Percentiles rank a stretch among this genome's conserved stretches.
phyloP scores from a whole-genome alignment of 2,113 vertebrate species.

The Gasterosteus nipponicus region DNA sequence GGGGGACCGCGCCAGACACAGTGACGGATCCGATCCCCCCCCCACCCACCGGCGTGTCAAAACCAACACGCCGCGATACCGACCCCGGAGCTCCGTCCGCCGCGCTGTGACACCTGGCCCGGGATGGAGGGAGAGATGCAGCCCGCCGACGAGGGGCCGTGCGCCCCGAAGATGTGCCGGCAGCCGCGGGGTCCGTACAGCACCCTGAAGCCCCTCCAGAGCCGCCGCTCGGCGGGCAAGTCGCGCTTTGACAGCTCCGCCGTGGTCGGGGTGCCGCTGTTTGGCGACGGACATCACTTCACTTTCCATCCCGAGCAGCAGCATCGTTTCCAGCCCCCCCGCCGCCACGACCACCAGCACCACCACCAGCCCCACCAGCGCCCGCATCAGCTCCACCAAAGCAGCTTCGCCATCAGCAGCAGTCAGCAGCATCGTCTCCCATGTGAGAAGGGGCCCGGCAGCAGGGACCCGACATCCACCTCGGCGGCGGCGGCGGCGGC shows the following conservation, averaged over 20 bases:
- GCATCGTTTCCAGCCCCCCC: constrained; percentile 77
- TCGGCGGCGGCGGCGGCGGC: constrained; percentile 71
- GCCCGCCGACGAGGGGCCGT: constrained; percentile 89
- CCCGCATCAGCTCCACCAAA: constrained; percentile 67
- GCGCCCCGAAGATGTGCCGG: constrained; percentile 88
- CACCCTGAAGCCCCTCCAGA: constrained; percentile 89
- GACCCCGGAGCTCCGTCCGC: constrained; percentile 53
- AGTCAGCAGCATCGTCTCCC: constrained; percentile 83
- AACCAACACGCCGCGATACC: constrained; percentile 60
- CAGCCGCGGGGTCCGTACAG: constrained; percentile 89
- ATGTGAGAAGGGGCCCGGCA: constrained; percentile 84
- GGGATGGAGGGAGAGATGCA: constrained; percentile 90
- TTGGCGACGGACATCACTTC: constrained; percentile 81
- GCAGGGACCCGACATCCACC: constrained; percentile 83
- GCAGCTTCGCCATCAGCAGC: constrained; percentile 74
- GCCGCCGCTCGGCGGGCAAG: constrained; percentile 85
- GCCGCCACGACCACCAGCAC: constrained; percentile 63
- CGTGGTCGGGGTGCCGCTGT: constrained; percentile 88
- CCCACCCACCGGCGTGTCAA: constrained; percentile 42
- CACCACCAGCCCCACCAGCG: constrained; percentile 67
- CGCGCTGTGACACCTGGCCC: constrained; percentile 58
- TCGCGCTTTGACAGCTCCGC: constrained; percentile 90
- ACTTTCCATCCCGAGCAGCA: constrained; percentile 72
- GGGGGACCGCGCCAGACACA: constrained; percentile 76
- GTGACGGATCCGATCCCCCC: constrained; percentile 64